These are phyloP conservation scores for Myotis planiceps DNA, from an alignment of 2,797 vertebrate genomes.

Conservation along the genomic window DNA sequence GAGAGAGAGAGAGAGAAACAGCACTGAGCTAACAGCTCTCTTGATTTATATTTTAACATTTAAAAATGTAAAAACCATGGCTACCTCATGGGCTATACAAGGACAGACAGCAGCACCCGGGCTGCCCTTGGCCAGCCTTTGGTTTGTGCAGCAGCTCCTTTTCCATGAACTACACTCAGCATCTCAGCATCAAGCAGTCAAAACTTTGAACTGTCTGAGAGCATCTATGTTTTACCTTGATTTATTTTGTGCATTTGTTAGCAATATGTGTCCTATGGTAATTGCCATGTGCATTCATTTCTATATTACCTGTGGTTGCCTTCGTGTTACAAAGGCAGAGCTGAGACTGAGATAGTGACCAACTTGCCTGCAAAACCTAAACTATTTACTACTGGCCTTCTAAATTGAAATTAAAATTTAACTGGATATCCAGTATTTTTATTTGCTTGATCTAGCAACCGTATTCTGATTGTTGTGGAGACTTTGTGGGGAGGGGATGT, in stretches of 20 bases:
- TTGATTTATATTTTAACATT: neutral
- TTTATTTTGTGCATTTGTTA: too few species aligned
- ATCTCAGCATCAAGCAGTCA: neutral
- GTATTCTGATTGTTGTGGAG: neutral
- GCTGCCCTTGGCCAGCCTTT: neutral
- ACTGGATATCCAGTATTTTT: neutral
- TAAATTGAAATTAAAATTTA: neutral
- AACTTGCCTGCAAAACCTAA: neutral
- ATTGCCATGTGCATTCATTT: neutral
- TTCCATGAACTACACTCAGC: neutral
- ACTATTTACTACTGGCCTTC: neutral
- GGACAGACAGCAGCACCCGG: neutral
- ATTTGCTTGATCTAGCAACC: neutral
- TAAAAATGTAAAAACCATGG: neutral
- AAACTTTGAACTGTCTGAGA: neutral
- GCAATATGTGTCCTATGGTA: neutral
- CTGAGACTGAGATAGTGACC: neutral
- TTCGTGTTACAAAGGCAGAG: neutral
- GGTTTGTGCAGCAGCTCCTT: neutral
- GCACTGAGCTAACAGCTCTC: neutral
- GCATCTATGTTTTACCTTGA: neutral
- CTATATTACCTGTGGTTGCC: neutral
- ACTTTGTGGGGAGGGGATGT: neutral
- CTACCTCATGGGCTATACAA: neutral
- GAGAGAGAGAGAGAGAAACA: neutral